Percentiles rank a stretch among this genome's conserved stretches.
Evolutionary conservation across 2,113 vertebrate genomes (phyloP).

Genomic region (Nerophis ophidion): DNA sequence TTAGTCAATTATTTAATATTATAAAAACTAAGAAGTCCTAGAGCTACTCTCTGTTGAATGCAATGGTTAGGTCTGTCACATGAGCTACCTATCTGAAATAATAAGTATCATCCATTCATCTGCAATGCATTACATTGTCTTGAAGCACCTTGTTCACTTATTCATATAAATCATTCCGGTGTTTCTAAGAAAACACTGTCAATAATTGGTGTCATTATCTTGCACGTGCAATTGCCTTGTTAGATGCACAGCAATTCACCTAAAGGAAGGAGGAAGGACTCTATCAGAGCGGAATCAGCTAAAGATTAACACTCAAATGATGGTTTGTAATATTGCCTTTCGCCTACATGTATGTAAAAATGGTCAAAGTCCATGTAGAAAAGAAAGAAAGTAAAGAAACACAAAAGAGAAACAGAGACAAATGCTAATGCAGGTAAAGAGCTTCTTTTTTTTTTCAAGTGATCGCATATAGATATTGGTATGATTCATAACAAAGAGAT

Average conservation of each 20-base stretch:
- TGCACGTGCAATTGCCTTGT: constrained; percentile 41
- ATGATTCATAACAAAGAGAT: constrained; percentile 63
- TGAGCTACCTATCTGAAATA: too few relatives aligned
- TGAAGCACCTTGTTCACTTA: constrained; percentile 25
- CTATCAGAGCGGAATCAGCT: constrained; percentile 33
- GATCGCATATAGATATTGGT: constrained; percentile 55
- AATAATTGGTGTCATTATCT: constrained; percentile 51
- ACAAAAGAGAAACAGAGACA: constrained; percentile 15
- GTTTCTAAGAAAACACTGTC: constrained; percentile 29
- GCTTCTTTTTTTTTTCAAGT: constrained; percentile 55
- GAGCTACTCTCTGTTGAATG: too few relatives aligned
- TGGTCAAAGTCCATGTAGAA: constrained; percentile 20
- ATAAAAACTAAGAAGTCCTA: too few relatives aligned
- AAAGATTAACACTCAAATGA: constrained; percentile 45
- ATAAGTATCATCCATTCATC: neutral
- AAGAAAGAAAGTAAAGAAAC: constrained; percentile 8
- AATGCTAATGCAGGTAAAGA: constrained; percentile 50
- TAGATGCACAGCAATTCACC: constrained; percentile 43
- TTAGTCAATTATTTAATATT: too few relatives aligned
- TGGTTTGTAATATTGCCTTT: constrained; percentile 48
- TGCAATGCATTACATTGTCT: constrained; percentile 15
- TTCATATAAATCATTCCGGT: constrained; percentile 36
- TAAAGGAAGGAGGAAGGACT: constrained; percentile 35
- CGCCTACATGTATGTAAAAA: constrained; percentile 30
- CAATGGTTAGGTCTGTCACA: too few relatives aligned